Percentiles rank a stretch among this genome's conserved stretches.
These are phyloP conservation scores for Garra rufa DNA, from an alignment of 2,113 vertebrate genomes.

Conservation along the genomic window DNA sequence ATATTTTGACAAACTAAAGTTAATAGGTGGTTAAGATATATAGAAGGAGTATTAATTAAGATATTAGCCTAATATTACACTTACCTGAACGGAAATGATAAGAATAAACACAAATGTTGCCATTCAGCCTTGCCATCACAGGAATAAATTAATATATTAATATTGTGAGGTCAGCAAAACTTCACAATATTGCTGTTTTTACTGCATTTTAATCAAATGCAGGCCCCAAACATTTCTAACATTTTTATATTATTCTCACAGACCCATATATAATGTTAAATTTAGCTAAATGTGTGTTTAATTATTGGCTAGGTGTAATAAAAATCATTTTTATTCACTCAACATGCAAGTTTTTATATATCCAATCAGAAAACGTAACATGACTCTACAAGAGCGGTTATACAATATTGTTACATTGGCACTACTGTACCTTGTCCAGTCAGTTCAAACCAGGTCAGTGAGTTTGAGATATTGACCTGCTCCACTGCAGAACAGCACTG, in stretches of 20 bases:
- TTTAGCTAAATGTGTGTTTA: not conserved
- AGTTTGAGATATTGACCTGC: constrained; percentile 40
- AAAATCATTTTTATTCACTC: not conserved
- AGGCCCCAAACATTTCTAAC: too few species aligned
- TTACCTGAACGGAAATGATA: too few species aligned
- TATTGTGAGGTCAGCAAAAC: not conserved
- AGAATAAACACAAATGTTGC: too few species aligned
- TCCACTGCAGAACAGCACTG: not conserved
- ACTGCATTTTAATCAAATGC: too few species aligned
- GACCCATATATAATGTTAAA: too few species aligned
- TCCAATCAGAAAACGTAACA: not conserved
- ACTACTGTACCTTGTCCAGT: not conserved
- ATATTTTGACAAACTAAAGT: too few species aligned
- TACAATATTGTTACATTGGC: not conserved
- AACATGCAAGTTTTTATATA: not conserved
- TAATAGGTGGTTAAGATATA: too few species aligned
- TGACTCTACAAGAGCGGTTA: not conserved
- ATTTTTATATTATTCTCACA: too few species aligned
- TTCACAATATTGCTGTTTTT: not conserved
- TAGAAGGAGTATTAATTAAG: too few species aligned
- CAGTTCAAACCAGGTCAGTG: constrained; percentile 20
- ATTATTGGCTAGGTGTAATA: not conserved
- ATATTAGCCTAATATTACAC: too few species aligned
- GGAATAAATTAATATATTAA: not conserved
- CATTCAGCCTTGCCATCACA: not conserved